Evolutionary conservation across 2,797 vertebrate genomes (phyloP).

Genomic region (Pygocentrus nattereri): DNA sequence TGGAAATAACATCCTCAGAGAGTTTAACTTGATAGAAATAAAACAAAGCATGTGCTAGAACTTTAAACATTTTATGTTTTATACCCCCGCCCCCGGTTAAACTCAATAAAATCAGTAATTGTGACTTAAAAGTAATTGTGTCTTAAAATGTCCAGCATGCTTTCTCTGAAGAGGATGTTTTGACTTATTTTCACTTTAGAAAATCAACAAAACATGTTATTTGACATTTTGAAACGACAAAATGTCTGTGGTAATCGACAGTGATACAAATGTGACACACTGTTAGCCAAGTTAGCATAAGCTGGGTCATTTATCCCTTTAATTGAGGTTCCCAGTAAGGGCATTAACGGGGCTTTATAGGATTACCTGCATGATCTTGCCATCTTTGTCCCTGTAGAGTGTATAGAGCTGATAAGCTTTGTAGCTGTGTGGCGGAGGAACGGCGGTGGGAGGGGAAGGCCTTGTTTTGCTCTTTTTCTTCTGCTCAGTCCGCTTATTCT

Average conservation of each 20-base stretch:
- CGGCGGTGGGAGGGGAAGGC: slow-evolving; percentile 68
- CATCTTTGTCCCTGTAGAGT: slow-evolving; percentile 90
- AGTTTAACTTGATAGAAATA: too few species aligned
- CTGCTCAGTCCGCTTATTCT: slow-evolving; percentile 77
- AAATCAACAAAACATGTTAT: too few species aligned
- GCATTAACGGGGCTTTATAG: not conserved
- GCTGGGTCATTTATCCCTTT: not conserved
- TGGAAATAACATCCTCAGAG: too few species aligned
- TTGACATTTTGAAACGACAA: not conserved
- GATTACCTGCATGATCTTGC: slow-evolving; percentile 93
- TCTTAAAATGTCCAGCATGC: too few species aligned
- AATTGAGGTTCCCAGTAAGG: slow-evolving; percentile 57
- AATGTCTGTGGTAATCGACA: not conserved
- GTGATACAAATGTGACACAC: not conserved
- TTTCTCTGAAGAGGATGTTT: too few species aligned
- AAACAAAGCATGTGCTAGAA: too few species aligned
- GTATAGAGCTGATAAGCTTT: slow-evolving; percentile 97
- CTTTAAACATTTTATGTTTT: too few species aligned
- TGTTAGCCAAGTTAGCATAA: not conserved
- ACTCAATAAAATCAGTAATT: too few species aligned
- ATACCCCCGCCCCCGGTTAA: too few species aligned
- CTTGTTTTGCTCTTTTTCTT: slow-evolving; percentile 79
- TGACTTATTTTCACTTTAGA: too few species aligned
- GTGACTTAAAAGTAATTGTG: too few species aligned
- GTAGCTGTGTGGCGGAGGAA: slow-evolving; percentile 87